Base-by-base conservation (phyloP, 2,113 vertebrate species). In the Hippocampus abdominalis region DNA sequence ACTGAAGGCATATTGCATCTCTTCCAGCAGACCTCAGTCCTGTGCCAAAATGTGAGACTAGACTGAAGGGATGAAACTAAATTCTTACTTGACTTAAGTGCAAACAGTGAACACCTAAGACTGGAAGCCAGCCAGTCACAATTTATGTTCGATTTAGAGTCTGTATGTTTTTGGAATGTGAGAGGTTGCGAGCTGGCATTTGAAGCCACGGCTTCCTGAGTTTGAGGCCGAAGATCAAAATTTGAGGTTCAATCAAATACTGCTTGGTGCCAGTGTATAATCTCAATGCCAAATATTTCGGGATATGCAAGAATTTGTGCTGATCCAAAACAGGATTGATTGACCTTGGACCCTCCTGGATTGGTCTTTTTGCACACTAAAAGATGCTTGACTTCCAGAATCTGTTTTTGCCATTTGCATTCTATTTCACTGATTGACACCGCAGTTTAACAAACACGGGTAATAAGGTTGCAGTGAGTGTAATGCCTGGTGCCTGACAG, bases 391-490 rank as follows among this genome's bases (percentile, higher is more conserved):
- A 63, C 32, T 63, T 63, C 13, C 12, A 59, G 29, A 29, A 59
- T 59, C 13, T 32, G 15, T 23, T 44, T 36, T 42, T 64, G 21
- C 60, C 60, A 62, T 62, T 62, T 40, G 54, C 54, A 57, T 57
- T 57, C 25, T 1, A 57, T 40, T 39, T 39, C 20, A 8, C 60
- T 21, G 60, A 39, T 62, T 62, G 60, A 16, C 18, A 12, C 36
- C 11, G 60, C 60, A 62, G 54, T 57, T 57, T 23, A 57, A 13
- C 54, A 57, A 57, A 57, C 25, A 18, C 16, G 25, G n/a, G 11
- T 42, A 64, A 64, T 44, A 63, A 63, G 61, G 36, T n/a, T n/a
- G 36, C 21, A 12, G 62, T 25, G 62, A 64, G 21, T 39, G 61
- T 5, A 64, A 64, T 42, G 39, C 57, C 16, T 60, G 23, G 21